Percentiles rank a stretch among this genome's conserved stretches.
Conservation (phyloP, 2,797 vertebrate species). For the Harpagifer antarcticus region DNA sequence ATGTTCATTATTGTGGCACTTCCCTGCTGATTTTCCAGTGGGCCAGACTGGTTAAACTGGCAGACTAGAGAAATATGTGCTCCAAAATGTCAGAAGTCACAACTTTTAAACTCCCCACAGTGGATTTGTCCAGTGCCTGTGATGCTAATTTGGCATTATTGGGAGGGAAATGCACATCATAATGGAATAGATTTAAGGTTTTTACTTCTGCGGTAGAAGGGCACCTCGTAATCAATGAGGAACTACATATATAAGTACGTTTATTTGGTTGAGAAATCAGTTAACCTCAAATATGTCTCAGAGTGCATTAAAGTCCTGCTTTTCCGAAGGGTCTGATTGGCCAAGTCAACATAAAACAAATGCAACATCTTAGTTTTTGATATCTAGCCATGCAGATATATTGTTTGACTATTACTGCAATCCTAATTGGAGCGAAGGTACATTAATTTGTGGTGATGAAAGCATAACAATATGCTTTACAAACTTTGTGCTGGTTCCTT, state of each 20-base stretch:
- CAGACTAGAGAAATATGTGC: no score
- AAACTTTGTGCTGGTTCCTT: background rate
- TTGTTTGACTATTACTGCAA: background rate
- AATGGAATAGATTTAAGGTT: background rate
- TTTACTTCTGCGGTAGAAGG: background rate
- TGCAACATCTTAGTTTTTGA: rapidly evolving
- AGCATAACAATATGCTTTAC: background rate
- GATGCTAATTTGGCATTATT: conserved; percentile 1
- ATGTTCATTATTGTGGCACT: background rate
- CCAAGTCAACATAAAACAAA: background rate
- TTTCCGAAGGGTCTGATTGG: background rate
- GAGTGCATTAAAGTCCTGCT: background rate
- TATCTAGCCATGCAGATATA: background rate
- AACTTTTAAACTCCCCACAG: background rate
- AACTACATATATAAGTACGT: background rate
- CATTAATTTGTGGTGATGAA: background rate
- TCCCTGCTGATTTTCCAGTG: background rate
- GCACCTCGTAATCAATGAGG: background rate
- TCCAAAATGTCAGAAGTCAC: no score
- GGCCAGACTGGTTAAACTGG: background rate
- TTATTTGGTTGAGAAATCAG: background rate
- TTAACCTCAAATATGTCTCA: background rate
- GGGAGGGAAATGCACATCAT: background rate
- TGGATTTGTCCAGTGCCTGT: background rate
- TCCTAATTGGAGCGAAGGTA: background rate